These are phyloP conservation scores for Spodoptera frugiperda DNA, from an alignment of 1,140 invertebrate species.

Conservation along the genomic window DNA sequence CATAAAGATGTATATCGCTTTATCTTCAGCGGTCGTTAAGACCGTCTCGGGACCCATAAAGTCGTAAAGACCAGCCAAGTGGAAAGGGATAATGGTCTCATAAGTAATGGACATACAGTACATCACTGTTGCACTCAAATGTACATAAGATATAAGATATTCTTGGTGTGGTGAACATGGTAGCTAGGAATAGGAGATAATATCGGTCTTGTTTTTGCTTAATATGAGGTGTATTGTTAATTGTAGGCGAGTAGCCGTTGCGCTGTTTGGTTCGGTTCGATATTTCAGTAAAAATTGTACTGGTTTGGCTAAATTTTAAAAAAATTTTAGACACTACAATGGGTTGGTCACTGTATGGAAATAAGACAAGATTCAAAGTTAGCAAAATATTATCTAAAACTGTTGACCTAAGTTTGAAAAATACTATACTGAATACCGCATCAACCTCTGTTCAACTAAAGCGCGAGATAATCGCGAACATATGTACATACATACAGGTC, in stretches of 20 bases:
- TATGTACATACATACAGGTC: too few species aligned
- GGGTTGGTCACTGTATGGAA: too few species aligned
- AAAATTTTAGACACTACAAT: too few species aligned
- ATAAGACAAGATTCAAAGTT: too few species aligned
- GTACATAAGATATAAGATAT: background rate
- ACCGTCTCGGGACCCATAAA: conserved; percentile 38
- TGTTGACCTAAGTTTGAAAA: too few species aligned
- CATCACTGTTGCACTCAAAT: conserved; percentile 11
- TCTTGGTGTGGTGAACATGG: background rate
- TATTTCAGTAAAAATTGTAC: too few species aligned
- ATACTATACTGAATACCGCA: too few species aligned
- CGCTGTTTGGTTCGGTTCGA: background rate
- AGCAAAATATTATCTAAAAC: too few species aligned
- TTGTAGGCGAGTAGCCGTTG: background rate
- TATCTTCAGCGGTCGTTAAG: conserved; percentile 30
- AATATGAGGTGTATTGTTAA: too few species aligned
- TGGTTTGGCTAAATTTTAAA: too few species aligned
- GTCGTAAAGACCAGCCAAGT: conserved; percentile 36
- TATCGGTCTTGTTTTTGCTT: background rate
- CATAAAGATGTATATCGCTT: conserved; percentile 28
- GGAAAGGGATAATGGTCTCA: conserved; percentile 46
- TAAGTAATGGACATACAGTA: conserved; percentile 40
- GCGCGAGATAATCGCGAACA: too few species aligned
- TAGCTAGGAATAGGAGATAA: background rate
- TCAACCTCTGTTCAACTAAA: too few species aligned